A percentile compares a stretch with the other conserved stretches of the same genome.
These are phyloP conservation scores for Arge pagana DNA, from an alignment of 2,888 invertebrate species.

Conservation along the genomic window DNA sequence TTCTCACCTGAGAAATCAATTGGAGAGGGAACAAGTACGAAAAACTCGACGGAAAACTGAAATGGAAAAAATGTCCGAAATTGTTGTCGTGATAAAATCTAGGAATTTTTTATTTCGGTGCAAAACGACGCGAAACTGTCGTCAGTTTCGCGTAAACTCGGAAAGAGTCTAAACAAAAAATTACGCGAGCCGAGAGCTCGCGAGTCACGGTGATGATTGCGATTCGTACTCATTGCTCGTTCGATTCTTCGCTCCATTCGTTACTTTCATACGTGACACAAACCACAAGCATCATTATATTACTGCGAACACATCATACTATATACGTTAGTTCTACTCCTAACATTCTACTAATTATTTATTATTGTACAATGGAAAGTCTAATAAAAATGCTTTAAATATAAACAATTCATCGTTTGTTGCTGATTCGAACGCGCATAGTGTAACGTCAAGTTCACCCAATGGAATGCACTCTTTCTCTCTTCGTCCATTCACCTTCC, in stretches of 20 bases:
- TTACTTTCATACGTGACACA: no score
- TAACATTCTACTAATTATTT: slow-evolving; percentile 53
- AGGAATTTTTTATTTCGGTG: no score
- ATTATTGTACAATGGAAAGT: slow-evolving; percentile 53
- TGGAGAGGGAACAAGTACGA: not conserved
- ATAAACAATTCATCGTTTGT: slow-evolving; percentile 33
- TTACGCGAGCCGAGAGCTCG: no score
- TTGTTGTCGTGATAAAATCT: no score
- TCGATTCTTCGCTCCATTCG: no score
- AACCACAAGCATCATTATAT: slow-evolving; percentile 13
- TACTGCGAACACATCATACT: slow-evolving; percentile 21
- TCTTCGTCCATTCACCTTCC: no score
- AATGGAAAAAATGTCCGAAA: not conserved
- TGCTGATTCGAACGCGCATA: slow-evolving; percentile 23
- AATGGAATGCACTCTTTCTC: slow-evolving; percentile 16
- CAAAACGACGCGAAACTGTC: not conserved
- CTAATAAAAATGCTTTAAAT: slow-evolving; percentile 50
- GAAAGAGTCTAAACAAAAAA: slow-evolving; percentile 13
- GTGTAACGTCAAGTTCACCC: slow-evolving; percentile 20
- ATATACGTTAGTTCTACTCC: slow-evolving; percentile 30
- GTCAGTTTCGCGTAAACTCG: no score
- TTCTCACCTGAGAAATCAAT: not conserved
- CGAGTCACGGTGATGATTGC: no score
- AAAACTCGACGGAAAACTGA: no score
- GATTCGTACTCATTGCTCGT: no score